phyloP scores from a whole-genome alignment of 2,888 invertebrate genomes.

The Papilio demoleus region DNA sequence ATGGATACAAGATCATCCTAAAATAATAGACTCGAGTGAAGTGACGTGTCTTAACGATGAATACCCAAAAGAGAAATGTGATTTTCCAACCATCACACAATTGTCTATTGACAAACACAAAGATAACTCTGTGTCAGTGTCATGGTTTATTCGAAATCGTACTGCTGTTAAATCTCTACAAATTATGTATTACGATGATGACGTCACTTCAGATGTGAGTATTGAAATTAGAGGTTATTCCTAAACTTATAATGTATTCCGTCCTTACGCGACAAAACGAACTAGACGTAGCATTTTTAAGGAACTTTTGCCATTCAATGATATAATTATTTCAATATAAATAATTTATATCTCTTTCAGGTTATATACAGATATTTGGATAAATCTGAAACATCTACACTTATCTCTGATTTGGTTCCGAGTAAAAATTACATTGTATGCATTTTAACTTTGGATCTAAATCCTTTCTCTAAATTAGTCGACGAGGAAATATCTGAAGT shows the following conservation, averaged over 20 bases:
- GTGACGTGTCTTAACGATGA: constrained; percentile 71
- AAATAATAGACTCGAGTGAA: constrained; percentile 68
- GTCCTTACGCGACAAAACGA: not conserved
- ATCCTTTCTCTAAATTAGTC: constrained; percentile 56
- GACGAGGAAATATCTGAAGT: constrained; percentile 54
- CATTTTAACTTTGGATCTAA: constrained; percentile 68
- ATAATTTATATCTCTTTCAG: constrained; percentile 55
- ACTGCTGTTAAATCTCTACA: constrained; percentile 92
- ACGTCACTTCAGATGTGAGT: constrained; percentile 63
- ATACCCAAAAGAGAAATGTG: constrained; percentile 76
- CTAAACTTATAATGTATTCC: not conserved
- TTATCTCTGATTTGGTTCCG: constrained; percentile 64
- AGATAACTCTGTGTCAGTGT: constrained; percentile 92
- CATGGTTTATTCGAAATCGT: constrained; percentile 95
- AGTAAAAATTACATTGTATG: constrained; percentile 74
- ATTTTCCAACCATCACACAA: constrained; percentile 90
- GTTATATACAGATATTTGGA: constrained; percentile 72
- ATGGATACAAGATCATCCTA: constrained; percentile 94
- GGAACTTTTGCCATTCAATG: no score
- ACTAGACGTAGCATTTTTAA: no score
- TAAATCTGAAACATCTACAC: constrained; percentile 67
- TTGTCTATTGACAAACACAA: constrained; percentile 93
- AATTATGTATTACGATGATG: constrained; percentile 89
- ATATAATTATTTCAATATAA: not conserved
- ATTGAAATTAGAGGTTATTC: not conserved